phyloP scores from a whole-genome alignment of 1,140 invertebrate species.

The Macrobrachium nipponense region DNA sequence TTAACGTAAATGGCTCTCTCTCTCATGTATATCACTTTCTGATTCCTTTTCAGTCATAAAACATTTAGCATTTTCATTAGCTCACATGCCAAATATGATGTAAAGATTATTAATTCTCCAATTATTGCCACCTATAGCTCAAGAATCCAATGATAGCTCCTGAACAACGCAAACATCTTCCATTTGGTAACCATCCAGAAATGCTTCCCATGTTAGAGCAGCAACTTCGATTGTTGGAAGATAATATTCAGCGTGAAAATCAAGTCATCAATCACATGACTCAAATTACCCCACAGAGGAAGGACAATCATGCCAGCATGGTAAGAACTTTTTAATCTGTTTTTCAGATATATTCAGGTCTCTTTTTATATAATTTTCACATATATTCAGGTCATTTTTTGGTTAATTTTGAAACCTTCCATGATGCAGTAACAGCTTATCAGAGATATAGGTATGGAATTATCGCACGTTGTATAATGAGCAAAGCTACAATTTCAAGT shows the following conservation, averaged over 20 bases:
- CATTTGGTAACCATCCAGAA: conserved; percentile 56
- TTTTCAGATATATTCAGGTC: not conserved
- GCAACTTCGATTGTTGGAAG: conserved; percentile 56
- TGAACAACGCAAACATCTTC: conserved; percentile 54
- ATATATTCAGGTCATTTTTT: not conserved
- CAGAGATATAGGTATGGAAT: too few relatives aligned
- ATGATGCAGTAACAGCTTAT: too few relatives aligned
- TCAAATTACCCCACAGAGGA: conserved; percentile 31
- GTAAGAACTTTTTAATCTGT: conserved; percentile 6
- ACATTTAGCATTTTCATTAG: too few relatives aligned
- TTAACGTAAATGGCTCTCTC: too few relatives aligned
- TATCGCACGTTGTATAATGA: too few relatives aligned
- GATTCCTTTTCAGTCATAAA: too few relatives aligned
- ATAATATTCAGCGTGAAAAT: conserved; percentile 59
- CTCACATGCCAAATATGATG: not conserved
- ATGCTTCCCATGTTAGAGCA: conserved; percentile 53
- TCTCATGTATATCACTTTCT: too few relatives aligned
- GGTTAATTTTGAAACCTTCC: not conserved
- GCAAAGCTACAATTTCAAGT: too few relatives aligned
- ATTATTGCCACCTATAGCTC: conserved; percentile 39
- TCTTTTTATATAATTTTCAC: not conserved
- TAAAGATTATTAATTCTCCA: not conserved
- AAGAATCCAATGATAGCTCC: conserved; percentile 63
- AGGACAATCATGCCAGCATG: conserved; percentile 33
- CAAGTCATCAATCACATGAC: conserved; percentile 60